Conservation (phyloP, 2,113 vertebrate species). For the Otus sunia region DNA sequence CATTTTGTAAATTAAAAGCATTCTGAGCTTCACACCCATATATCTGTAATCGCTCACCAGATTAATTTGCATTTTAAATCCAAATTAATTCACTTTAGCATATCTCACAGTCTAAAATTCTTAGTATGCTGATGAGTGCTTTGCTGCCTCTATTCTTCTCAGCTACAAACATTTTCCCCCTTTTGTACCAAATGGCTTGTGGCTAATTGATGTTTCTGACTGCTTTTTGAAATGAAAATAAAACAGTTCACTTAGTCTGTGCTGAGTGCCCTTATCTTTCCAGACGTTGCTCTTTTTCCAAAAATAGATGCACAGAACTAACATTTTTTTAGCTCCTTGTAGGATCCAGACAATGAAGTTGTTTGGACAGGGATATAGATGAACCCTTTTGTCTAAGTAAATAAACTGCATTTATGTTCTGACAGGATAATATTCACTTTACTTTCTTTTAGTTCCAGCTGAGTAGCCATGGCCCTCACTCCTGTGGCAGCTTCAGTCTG, state of each 20-base stretch:
- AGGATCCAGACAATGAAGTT: constrained; percentile 92
- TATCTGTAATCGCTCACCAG: constrained; percentile 90
- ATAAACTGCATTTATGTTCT: constrained; percentile 93
- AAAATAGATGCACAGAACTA: constrained; percentile 82
- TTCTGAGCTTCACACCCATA: constrained; percentile 84
- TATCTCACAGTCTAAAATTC: constrained; percentile 91
- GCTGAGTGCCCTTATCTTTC: constrained; percentile 85
- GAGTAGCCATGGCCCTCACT: constrained; percentile 85
- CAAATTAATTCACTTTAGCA: constrained; percentile 99
- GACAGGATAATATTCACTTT: constrained; percentile 94
- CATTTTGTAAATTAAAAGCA: constrained; percentile 85
- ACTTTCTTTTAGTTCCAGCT: constrained; percentile 90
- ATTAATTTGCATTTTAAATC: constrained; percentile 99
- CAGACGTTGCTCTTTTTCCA: constrained; percentile 81
- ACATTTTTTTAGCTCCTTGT: constrained; percentile 82
- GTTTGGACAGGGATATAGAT: constrained; percentile 94
- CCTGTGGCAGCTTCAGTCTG: constrained; percentile 78
- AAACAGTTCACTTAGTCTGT: constrained; percentile 85
- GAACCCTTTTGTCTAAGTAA: constrained; percentile 96
- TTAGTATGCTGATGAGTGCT: constrained; percentile 96
- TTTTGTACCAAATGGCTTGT: constrained; percentile 90
- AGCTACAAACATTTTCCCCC: constrained; percentile 86
- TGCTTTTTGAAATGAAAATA: constrained; percentile 90
- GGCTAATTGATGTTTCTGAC: constrained; percentile 92
- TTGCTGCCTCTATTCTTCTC: constrained; percentile 83